A percentile compares a stretch with the other conserved stretches of the same genome.
Evolutionary conservation across 2,113 vertebrate genomes (phyloP).

Genomic region (Paradisaea rubra): DNA sequence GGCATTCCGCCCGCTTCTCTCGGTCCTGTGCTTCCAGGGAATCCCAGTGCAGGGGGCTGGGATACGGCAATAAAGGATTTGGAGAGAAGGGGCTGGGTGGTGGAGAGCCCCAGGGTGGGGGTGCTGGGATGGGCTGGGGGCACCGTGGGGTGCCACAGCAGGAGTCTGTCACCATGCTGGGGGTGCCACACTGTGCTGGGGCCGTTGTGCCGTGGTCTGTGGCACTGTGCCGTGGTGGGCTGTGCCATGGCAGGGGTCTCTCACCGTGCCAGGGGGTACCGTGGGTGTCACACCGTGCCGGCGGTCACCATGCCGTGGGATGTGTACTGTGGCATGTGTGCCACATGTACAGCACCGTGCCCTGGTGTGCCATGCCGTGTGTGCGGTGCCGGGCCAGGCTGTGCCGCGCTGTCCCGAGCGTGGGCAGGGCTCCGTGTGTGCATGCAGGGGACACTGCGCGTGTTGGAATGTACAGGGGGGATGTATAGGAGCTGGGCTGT

Average conservation of each 20-base stretch:
- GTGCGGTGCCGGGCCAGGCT: neutral
- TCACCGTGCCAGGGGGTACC: neutral
- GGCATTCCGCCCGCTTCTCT: neutral
- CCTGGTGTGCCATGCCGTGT: neutral
- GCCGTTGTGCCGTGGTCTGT: neutral
- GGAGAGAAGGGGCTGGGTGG: conserved; percentile 27
- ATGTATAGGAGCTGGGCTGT: neutral
- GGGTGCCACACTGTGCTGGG: neutral
- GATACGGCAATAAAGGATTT: conserved; percentile 39
- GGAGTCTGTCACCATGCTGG: neutral
- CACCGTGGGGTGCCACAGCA: neutral
- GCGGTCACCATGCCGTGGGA: neutral
- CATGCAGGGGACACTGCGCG: neutral
- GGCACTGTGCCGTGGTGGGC: neutral
- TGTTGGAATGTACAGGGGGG: neutral
- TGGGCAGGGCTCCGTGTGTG: neutral
- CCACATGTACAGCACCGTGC: neutral
- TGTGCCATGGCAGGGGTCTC: neutral
- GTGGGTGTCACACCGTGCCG: fast-evolving
- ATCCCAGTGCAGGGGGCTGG: neutral
- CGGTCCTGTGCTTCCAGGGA: neutral
- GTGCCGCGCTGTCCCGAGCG: neutral
- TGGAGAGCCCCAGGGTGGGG: neutral
- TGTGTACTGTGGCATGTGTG: neutral
- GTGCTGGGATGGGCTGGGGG: neutral